Base-by-base conservation (phyloP, 2,888 invertebrate genomes). In the Scaptomyza tumidula region DNA sequence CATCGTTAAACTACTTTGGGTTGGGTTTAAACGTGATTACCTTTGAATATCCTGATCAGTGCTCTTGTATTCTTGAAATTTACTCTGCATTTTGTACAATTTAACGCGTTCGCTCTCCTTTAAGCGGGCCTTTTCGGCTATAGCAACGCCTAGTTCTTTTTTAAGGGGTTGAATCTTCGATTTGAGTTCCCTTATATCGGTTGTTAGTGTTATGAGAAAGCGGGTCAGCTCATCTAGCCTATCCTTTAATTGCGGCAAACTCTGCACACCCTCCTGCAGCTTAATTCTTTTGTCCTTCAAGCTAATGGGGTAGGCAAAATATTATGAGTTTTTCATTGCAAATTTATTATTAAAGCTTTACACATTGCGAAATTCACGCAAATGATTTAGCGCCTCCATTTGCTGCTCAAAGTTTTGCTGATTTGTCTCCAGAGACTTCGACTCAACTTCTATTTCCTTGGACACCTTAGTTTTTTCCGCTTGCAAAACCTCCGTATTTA, bases 281-380 rank as follows among this genome's bases (percentile, higher is more conserved):
- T 94, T 94, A n/a, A 97, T 93, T 85, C 95, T 94, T 78, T 95
- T 94, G 76, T 96, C 95, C 66, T 95, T 94, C 3, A 95, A 92
- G 14, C 91, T 92, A 35, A 7, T 19, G 4, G 10, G 13, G 39
- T 14, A 27, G 58, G 4, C 4, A 0, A 0, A 0, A 16, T 37
- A 44, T 19, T 19, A n/a, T 0, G 0, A n/a, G n/a, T n/a, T 11
- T 7, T 19, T 10, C 10, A 10, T 35, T 10, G 19, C n/a, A 6
- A 24, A 35, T 14, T 6, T n/a, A 9, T 11, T 1, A 5, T 16
- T 6, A 0, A 0, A 7, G 6, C 35, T 57, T 57, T 82, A 91
- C 91, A 80, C 75, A 66, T 90, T 92, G 44, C 89, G 86, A 11
- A 88, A 74, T 68, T 92, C 92, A 9, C 91, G 89, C 55, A 92